Conservation (phyloP, 2,113 vertebrate genomes). For the Serilophus lunatus region DNA sequence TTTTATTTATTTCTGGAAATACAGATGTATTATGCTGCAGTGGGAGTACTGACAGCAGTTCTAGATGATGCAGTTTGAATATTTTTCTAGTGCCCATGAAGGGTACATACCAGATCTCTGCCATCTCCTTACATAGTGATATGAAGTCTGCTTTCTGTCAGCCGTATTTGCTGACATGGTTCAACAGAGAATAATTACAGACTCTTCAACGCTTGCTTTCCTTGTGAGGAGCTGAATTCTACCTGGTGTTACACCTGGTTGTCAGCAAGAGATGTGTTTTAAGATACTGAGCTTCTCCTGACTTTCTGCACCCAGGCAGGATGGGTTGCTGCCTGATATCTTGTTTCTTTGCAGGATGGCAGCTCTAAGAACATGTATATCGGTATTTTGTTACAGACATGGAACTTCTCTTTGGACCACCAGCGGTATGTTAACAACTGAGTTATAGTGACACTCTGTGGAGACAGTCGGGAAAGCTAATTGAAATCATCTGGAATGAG, state of each 20-base stretch:
- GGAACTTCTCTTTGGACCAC: background rate
- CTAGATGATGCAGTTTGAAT: background rate
- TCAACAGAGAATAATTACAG: background rate
- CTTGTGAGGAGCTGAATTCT: background rate
- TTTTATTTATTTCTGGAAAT: background rate
- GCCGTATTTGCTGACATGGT: background rate
- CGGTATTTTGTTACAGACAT: background rate
- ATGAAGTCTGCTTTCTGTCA: background rate
- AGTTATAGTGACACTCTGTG: slow-evolving; percentile 59
- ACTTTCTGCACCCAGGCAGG: background rate
- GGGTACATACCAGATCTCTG: background rate
- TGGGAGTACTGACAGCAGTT: background rate
- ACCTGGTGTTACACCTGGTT: background rate
- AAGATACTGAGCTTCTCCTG: background rate
- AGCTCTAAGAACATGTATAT: background rate
- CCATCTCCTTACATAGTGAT: background rate
- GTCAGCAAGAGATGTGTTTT: background rate
- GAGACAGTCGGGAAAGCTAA: background rate
- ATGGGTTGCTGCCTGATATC: background rate
- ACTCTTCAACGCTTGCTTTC: background rate
- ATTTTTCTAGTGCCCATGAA: background rate
- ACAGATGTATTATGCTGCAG: background rate
- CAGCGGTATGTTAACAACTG: background rate
- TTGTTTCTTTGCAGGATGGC: background rate
- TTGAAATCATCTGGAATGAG: background rate